Base-by-base conservation (phyloP, 2,113 vertebrate genomes). In the Lamprologus speciosus region DNA sequence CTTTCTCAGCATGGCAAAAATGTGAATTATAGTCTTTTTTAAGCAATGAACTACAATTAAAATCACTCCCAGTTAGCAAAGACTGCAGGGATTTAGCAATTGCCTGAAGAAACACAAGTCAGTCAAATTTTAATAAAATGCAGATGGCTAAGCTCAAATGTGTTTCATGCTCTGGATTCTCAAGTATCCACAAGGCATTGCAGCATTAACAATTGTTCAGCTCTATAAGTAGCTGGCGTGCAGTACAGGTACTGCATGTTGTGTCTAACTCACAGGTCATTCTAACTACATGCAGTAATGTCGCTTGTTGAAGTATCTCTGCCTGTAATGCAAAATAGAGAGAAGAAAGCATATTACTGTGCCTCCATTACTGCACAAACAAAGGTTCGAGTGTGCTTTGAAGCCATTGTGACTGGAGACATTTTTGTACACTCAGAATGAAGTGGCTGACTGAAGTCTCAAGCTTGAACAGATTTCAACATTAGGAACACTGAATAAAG, bases 401-500 rank as follows among this genome's bases (percentile, higher is more conserved):
- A 73, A 47, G 35, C 73, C 40, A 2, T 45, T 81, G 28, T 57
- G 45, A 19, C 73, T 45, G n/a, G 31, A 14, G 12, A 13, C 19
- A n/a, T 60, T 28, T 37, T 47, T 11, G 16, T 85, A 79, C 80
- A 84, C 28, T 35, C 10, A 83, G 68, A 78, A 73, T 16, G 21
- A 82, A 83, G 8, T 17, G 10, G 37, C 80, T 50, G 85, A 85
- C 54, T 55, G 31, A 63, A 73, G 51, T n/a, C 31, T 84, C 68
- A 60, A 9, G 37, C n/a, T 47, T 75, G 45, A 87, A 73, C 42
- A 23, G 11, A 78, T 92, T 81, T 73, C 4, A 57, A 65, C 33
- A 86, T 88, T 84, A 91, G 53, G 90, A 93, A 94, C 89, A 93
- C 91, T 83, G 84, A 85, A 88, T 87, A 92, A 83, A 91, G 89